A percentile compares a stretch with the other conserved stretches of the same genome.
phyloP scores from a whole-genome alignment of 2,888 invertebrate genomes.

The Chrysodeixis includens region DNA sequence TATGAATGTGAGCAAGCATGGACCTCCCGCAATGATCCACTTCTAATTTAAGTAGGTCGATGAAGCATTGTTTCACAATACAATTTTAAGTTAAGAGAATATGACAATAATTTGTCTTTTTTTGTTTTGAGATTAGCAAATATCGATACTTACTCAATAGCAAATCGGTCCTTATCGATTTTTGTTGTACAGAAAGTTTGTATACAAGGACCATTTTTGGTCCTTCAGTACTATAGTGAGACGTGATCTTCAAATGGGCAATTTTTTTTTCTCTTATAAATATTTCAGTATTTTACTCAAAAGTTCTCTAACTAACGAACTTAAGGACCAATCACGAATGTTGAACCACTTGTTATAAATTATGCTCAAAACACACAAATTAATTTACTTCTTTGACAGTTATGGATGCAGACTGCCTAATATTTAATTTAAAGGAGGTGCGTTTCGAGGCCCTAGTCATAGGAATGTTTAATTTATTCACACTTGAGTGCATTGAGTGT shows the following conservation, averaged over 20 bases:
- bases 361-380: not conserved
- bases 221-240: not conserved
- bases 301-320: not conserved
- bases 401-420: not conserved
- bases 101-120: too few species aligned
- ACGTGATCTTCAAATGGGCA: not conserved
- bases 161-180: not conserved
- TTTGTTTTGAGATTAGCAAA: too few species aligned
- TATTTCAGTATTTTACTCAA: not conserved
- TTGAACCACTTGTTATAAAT: too few species aligned
- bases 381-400: not conserved
- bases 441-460: not conserved
- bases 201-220: not conserved
- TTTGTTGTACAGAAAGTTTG: not conserved
- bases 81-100: too few species aligned
- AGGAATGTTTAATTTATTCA: not conserved
- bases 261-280: not conserved
- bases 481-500: not conserved
- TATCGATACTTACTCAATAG: too few species aligned
- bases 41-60: slow-evolving; percentile 42
- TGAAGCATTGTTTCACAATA: slow-evolving; percentile 10
- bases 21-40: slow-evolving; percentile 46
- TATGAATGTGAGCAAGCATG: slow-evolving; percentile 11
- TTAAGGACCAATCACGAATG: not conserved
- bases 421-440: not conserved